Evolutionary conservation across 1,140 invertebrate genomes (phyloP).

Genomic region (Babylonia areolata): DNA sequence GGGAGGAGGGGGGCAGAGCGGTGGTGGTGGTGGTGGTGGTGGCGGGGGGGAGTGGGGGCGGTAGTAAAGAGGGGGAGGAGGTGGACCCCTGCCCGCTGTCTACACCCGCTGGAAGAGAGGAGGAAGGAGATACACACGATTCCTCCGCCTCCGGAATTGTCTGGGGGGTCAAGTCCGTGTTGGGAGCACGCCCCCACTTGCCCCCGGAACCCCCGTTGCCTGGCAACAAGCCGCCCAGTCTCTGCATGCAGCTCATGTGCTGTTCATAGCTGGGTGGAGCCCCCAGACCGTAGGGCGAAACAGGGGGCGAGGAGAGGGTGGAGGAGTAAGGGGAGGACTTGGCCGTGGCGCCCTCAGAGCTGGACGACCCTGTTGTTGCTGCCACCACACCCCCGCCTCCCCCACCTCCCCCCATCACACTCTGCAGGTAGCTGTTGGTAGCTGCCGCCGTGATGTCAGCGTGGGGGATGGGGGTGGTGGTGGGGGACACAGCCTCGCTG

Average conservation of each 20-base stretch:
- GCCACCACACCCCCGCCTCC: slow-evolving; percentile 4
- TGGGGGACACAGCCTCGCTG: slow-evolving; percentile 43
- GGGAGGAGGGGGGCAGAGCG: slow-evolving; percentile 6
- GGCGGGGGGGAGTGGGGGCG: neutral
- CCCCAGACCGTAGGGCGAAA: slow-evolving; percentile 81
- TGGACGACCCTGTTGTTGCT: slow-evolving; percentile 29
- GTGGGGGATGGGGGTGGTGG: slow-evolving; percentile 21
- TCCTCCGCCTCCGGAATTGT: slow-evolving; percentile 40
- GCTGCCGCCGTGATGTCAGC: slow-evolving; percentile 64
- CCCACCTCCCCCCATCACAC: slow-evolving; percentile 62
- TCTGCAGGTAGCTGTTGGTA: slow-evolving; percentile 65
- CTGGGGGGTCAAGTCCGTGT: slow-evolving; percentile 41
- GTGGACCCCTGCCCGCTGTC: neutral
- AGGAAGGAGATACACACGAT: slow-evolving; percentile 27
- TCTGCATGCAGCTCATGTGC: slow-evolving; percentile 67
- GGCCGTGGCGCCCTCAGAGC: slow-evolving; percentile 47
- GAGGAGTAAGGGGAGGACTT: slow-evolving; percentile 86
- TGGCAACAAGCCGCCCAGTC: slow-evolving; percentile 35
- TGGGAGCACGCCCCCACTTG: slow-evolving; percentile 22
- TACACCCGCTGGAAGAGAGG: neutral
- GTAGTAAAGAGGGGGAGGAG: neutral
- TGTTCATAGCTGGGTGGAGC: slow-evolving; percentile 73
- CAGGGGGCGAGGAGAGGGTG: slow-evolving; percentile 83
- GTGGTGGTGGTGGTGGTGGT: neutral
- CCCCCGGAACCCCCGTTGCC: neutral